These are phyloP conservation scores for Onchidella celtica DNA, from an alignment of 2,888 invertebrate species.

Conservation along the genomic window DNA sequence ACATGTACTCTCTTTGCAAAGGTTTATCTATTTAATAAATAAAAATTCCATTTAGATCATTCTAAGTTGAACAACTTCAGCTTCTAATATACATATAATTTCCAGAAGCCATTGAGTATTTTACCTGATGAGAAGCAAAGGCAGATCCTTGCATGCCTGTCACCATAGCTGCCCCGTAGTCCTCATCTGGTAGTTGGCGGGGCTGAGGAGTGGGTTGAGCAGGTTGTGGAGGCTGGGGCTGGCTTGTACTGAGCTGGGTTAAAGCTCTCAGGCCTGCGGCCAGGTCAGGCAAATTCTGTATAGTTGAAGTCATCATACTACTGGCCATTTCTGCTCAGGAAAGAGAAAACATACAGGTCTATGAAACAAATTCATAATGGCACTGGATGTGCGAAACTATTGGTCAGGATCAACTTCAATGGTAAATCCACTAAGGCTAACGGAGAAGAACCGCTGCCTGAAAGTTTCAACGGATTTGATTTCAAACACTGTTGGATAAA, in stretches of 20 bases:
- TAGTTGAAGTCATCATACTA: slow-evolving; percentile 26
- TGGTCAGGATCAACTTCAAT: too few species aligned
- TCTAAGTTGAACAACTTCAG: too few species aligned
- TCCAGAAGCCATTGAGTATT: too few species aligned
- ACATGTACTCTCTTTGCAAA: too few species aligned
- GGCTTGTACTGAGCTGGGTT: slow-evolving; percentile 26
- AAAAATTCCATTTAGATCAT: too few species aligned
- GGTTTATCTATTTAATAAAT: too few species aligned
- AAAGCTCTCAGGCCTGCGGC: slow-evolving; percentile 39
- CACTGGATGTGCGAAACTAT: too few species aligned
- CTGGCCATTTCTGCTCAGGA: slow-evolving; percentile 31
- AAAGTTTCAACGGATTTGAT: too few species aligned
- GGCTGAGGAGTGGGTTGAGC: slow-evolving; percentile 5
- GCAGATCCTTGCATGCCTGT: slow-evolving; percentile 44
- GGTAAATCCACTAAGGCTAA: too few species aligned
- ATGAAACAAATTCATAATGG: background rate
- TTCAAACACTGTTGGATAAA: too few species aligned
- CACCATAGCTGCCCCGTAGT: slow-evolving; percentile 39
- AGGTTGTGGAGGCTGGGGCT: slow-evolving; percentile 9
- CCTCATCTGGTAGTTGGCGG: slow-evolving; percentile 24
- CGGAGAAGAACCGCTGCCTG: too few species aligned
- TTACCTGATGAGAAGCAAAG: slow-evolving; percentile 26
- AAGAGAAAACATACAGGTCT: background rate
- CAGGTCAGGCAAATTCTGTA: slow-evolving; percentile 23
- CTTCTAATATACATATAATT: too few species aligned